Conservation (phyloP, 2,113 vertebrate species). For the Crotalus horridus region DNA sequence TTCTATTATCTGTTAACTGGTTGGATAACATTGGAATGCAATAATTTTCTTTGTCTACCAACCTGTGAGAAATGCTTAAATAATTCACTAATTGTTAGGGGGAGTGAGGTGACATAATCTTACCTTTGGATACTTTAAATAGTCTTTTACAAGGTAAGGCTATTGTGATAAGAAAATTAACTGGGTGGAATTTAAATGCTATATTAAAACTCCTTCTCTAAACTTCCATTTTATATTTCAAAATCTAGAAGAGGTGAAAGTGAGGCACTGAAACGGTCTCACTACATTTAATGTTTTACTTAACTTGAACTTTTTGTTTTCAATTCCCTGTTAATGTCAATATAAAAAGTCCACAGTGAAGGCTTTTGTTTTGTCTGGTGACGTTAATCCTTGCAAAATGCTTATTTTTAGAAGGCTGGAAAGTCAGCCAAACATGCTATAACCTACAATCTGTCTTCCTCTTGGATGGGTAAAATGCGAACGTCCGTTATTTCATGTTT, state of each 20-base stretch:
- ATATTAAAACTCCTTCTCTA: background rate
- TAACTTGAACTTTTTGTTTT: conserved; percentile 16
- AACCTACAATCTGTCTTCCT: conserved; percentile 15
- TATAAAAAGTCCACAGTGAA: background rate
- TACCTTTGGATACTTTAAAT: background rate
- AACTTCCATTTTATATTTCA: conserved; percentile 2
- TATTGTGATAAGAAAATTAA: background rate
- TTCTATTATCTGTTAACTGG: background rate
- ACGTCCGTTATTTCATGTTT: background rate
- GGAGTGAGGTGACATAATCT: background rate
- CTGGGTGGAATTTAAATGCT: background rate
- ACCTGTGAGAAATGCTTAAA: background rate
- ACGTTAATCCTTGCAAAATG: conserved; percentile 20
- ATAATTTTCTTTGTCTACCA: background rate
- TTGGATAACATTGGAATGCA: background rate
- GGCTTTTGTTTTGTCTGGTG: conserved; percentile 21
- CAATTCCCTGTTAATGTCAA: conserved; percentile 4
- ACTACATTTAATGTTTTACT: conserved; percentile 1
- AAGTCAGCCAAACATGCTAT: conserved; percentile 6
- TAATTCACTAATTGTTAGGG: background rate
- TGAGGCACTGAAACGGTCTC: background rate
- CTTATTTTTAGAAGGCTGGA: conserved; percentile 14
- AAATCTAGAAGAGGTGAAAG: background rate
- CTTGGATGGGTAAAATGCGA: background rate
- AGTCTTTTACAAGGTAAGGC: background rate